Conservation (phyloP, 2,113 vertebrate species). For the Zosterops japonicus region DNA sequence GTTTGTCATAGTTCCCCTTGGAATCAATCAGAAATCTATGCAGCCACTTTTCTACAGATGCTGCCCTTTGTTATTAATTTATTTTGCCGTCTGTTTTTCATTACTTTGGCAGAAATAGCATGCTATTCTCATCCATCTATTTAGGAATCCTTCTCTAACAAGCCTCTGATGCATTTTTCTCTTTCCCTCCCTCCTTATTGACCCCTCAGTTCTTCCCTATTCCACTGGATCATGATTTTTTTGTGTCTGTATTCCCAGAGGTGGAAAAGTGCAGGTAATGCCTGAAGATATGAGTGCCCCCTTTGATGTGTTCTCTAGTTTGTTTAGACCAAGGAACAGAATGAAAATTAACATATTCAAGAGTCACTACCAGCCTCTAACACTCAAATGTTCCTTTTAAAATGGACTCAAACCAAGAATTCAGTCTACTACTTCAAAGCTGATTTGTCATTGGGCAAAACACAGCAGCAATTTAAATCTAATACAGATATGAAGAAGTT, state of each 20-base stretch:
- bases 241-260: background rate
- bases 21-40: slow-evolving; percentile 16
- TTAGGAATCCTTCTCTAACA: slow-evolving; percentile 12
- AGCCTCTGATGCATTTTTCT: background rate
- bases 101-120: slow-evolving; percentile 15
- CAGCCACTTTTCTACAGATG: slow-evolving; percentile 16
- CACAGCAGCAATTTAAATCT: background rate
- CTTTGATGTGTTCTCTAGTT: background rate
- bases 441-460: background rate
- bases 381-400: background rate
- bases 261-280: background rate
- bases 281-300: background rate
- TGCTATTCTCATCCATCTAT: background rate
- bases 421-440: background rate
- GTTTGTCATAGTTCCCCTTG: background rate
- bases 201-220: background rate
- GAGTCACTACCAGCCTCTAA: background rate
- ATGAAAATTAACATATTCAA: background rate
- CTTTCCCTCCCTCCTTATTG: background rate
- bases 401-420: background rate
- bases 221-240: background rate
- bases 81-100: slow-evolving; percentile 42
- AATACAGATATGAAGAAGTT: background rate
- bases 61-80: slow-evolving; percentile 46
- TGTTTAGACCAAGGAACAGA: background rate